phyloP scores from a whole-genome alignment of 1,140 invertebrate genomes.

The Megalopta genalis region DNA sequence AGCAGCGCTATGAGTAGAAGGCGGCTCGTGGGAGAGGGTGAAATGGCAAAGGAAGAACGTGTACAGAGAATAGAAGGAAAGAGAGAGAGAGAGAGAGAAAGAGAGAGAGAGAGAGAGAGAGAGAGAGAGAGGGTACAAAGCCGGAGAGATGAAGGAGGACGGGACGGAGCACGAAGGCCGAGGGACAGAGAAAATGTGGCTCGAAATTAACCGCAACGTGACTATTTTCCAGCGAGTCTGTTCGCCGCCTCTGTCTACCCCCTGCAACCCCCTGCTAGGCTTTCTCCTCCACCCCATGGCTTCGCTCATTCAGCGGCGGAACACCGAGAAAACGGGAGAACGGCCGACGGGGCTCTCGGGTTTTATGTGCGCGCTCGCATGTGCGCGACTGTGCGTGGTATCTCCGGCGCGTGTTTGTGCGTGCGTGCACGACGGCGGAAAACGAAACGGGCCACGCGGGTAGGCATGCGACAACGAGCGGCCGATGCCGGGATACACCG shows the following conservation, averaged over 20 bases:
- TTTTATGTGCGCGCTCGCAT: no score
- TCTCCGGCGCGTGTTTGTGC: background rate
- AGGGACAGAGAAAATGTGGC: conserved; percentile 24
- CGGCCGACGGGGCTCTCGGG: background rate
- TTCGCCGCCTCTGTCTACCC: conserved; percentile 20
- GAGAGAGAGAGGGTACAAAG: background rate
- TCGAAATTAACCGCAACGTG: conserved; percentile 66
- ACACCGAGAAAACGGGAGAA: conserved; percentile 36
- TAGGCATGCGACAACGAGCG: conserved; percentile 19
- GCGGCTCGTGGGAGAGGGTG: background rate
- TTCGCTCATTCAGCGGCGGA: conserved; percentile 31
- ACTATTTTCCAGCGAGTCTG: conserved; percentile 59
- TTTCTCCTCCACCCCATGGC: background rate
- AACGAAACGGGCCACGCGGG: conserved; percentile 48
- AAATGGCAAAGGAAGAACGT: background rate
- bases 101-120: no score
- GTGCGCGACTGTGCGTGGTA: no score
- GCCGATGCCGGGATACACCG: conserved; percentile 6
- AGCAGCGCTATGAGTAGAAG: conserved; percentile 3
- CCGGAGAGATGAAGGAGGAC: no score
- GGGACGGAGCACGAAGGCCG: background rate
- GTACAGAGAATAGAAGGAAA: conserved; percentile 33
- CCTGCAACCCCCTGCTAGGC: background rate
- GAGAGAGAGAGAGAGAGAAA: background rate
- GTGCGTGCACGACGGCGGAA: conserved; percentile 46